Base-by-base conservation (phyloP, 2,113 vertebrate species). In the Talpa occidentalis region DNA sequence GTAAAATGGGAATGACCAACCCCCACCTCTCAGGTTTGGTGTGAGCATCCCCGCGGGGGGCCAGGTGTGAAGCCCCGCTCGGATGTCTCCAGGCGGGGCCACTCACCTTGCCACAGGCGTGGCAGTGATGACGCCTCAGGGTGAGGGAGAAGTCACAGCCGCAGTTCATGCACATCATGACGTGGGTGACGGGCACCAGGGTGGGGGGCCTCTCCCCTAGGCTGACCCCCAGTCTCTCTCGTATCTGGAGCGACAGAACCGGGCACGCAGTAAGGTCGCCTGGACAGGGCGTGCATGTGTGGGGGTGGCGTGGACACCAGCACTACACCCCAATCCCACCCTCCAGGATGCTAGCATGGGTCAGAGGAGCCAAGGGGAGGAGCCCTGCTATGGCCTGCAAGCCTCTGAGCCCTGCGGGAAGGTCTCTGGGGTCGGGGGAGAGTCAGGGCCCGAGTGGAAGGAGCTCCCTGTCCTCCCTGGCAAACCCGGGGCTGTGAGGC, bases 81-180 rank as follows among this genome's bases (percentile, higher is more conserved):
- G 56, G 54, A 11, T 4, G 0, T 6, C 79, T 21, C 54, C 54
- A 22, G 54, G 21, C 21, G 21, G 54, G 54, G 54, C 54, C 54
- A 52, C 54, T 56, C 97, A 99, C 99, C 99, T 99, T 99, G 84
- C 99, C 99, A 0, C 99, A 99, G 77, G 99, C 99, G 0, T 99
- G 98, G 96, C 99, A 99, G 97, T 99, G 99, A 87, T 99, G 99
- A 47, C 99, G 97, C 62, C 99, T 98, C 91, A 99, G 97, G 0
- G 99, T 99, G 83, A 99, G 99, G 77, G 99, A 99, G 94, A 99
- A 99, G 94, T 99, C 99, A 21, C 99, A 99, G 54, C 99, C 99
- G 35, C 99, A 99, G 98, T 99, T 99, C 99, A 99, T 99, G 97
- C 99, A 99, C 99, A 99, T 99, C 99, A 99, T 98, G 79, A 98